phyloP scores from a whole-genome alignment of 1,140 invertebrate genomes.

The Rhyacophila brunnea region DNA sequence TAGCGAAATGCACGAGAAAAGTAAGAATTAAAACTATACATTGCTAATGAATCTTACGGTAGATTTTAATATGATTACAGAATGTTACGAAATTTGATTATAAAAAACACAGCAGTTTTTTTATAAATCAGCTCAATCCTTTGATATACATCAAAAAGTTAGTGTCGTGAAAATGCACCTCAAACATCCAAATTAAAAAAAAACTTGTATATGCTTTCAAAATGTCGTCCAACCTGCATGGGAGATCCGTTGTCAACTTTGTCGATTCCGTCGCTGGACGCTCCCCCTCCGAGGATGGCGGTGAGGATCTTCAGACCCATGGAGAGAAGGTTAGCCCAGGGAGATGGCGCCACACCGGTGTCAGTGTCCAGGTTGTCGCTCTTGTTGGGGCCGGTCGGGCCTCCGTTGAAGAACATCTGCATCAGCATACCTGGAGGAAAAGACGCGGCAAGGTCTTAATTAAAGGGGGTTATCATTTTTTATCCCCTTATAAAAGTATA shows the following conservation, averaged over 20 bases:
- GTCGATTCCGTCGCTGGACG: slow-evolving; percentile 77
- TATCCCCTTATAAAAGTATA: too few relatives aligned
- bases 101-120: too few relatives aligned
- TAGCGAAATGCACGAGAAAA: too few relatives aligned
- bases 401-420: slow-evolving; percentile 78
- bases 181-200: not conserved
- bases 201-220: not conserved
- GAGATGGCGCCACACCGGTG: slow-evolving; percentile 64
- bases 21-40: too few relatives aligned
- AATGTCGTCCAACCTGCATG: slow-evolving; percentile 70
- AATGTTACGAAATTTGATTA: too few relatives aligned
- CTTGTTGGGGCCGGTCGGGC: slow-evolving; percentile 70
- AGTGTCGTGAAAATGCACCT: too few relatives aligned
- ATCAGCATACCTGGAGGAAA: slow-evolving; percentile 70
- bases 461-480: too few relatives aligned
- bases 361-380: slow-evolving; percentile 72
- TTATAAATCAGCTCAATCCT: too few relatives aligned
- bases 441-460: too few relatives aligned
- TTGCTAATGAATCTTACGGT: too few relatives aligned
- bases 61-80: too few relatives aligned
- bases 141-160: too few relatives aligned
- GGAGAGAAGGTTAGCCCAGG: slow-evolving; percentile 83
- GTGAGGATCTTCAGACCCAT: slow-evolving; percentile 77
- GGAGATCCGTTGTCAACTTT: slow-evolving; percentile 83
- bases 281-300: slow-evolving; percentile 74